Evolutionary conservation across 2,888 invertebrate genomes (phyloP).

Genomic region (Hirtodrosophila alboralis): DNA sequence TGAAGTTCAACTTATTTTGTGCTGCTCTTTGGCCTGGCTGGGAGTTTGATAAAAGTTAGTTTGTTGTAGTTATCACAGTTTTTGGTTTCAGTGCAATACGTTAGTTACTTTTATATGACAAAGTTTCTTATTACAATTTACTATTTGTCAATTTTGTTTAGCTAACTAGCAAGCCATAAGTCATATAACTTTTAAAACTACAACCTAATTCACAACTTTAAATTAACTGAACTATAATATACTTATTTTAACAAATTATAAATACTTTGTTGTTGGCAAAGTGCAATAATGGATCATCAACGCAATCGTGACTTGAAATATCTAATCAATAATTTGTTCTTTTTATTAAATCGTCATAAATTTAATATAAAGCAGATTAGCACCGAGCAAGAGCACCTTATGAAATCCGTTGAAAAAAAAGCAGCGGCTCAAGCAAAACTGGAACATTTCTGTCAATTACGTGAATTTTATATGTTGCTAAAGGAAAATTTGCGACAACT

Average conservation of each 20-base stretch:
- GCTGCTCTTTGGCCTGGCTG: background rate
- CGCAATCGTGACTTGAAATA: slow-evolving; percentile 24
- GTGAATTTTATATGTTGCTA: slow-evolving; percentile 21
- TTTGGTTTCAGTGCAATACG: slow-evolving; percentile 21
- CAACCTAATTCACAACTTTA: background rate
- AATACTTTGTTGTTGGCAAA: background rate
- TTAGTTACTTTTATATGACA: slow-evolving; percentile 22
- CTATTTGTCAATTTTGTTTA: slow-evolving; percentile 1
- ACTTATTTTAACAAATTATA: background rate
- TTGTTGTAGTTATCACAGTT: slow-evolving; percentile 12
- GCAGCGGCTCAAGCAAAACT: slow-evolving; percentile 11
- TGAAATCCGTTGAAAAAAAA: background rate
- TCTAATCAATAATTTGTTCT: slow-evolving; percentile 26
- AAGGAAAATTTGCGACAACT: slow-evolving; percentile 19
- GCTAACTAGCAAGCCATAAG: background rate
- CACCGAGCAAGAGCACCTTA: slow-evolving; percentile 26
- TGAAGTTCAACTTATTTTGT: slow-evolving; percentile 41
- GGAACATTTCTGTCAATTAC: slow-evolving; percentile 26
- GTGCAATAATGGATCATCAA: slow-evolving; percentile 30
- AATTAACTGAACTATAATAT: background rate
- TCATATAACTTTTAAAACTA: background rate
- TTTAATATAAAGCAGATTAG: slow-evolving; percentile 21
- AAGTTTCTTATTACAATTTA: slow-evolving; percentile 30
- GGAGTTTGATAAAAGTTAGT: slow-evolving; percentile 31
- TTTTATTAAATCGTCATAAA: slow-evolving; percentile 13